These are phyloP conservation scores for Drosophila prosaltans DNA, from an alignment of 1,140 invertebrate genomes.

Conservation along the genomic window DNA sequence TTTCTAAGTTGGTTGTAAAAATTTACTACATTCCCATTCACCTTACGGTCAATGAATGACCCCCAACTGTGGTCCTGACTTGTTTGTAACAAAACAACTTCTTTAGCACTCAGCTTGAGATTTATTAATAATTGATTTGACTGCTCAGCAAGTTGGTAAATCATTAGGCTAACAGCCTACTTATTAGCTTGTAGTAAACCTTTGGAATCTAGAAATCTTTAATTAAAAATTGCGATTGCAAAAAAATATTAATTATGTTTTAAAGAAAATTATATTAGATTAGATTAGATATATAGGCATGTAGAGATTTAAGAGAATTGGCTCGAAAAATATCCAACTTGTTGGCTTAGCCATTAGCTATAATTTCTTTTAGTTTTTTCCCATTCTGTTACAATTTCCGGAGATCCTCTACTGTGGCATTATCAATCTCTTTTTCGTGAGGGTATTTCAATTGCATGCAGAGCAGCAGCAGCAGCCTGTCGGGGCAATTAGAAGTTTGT, in stretches of 20 bases:
- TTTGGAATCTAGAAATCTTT: not conserved
- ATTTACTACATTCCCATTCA: not conserved
- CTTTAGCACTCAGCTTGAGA: not conserved
- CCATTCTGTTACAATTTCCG: too few species aligned
- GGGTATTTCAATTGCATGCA: conserved; percentile 55
- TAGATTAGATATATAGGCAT: too few species aligned
- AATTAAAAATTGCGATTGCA: too few species aligned
- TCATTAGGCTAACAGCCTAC: not conserved
- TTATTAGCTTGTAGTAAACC: not conserved
- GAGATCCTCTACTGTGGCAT: too few species aligned
- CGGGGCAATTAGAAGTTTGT: conserved; percentile 72
- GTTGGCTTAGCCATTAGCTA: too few species aligned
- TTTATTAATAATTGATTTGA: not conserved
- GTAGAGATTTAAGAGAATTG: too few species aligned
- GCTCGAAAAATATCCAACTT: too few species aligned
- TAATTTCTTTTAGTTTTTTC: too few species aligned
- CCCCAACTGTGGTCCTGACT: not conserved
- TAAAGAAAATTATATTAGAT: too few species aligned
- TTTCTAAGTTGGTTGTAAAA: too few species aligned
- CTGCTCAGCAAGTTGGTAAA: not conserved
- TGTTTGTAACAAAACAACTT: not conserved
- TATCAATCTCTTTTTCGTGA: not conserved
- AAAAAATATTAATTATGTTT: too few species aligned
- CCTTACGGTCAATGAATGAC: not conserved
- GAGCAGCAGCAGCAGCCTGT: conserved; percentile 35